Evolutionary conservation across 1,140 invertebrate species (phyloP), one percentile per base, ranked within the genome.

Genomic region (Lutraria rhynchaena): DNA sequence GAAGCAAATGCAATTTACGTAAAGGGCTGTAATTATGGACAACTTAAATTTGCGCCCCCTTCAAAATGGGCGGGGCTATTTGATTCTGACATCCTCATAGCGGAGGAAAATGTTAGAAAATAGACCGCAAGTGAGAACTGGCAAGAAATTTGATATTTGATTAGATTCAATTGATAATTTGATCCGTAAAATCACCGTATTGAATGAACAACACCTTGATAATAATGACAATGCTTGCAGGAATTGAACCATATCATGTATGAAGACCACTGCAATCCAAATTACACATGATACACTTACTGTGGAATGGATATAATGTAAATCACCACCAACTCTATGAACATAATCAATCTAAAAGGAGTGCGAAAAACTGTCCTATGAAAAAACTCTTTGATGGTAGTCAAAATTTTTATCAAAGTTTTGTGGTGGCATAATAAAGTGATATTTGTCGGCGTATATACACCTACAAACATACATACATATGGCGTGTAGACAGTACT

Each of bases 1-100:
- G 44, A 35, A 75, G 60, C 51, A 60, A 69, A 75, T 69, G 71
- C 63, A 75, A 75, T 82, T 74, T 82, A 75, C 73, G 81, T 82
- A 75, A 75, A 75, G 61, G 58, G 46, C 24, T 75, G 63, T 75
- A 75, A 67, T 69, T 75, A 58, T 51, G 24, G 63, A 58, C 51
- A 67, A 58, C 55, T 74, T 67, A 49, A 53, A 70, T 69, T 80
- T 57, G 63, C 63, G 65, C 60, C 63, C 76, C 51, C 76, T 44
- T 37, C 27, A 46, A 57, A 51, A 60, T 33, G 65, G 76, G 76
- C 63, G 63, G 49, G 76, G 22, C 65, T 41, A 65, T 65, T 58
- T 65, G 61, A 49, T 33, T 74, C 55, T 82, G 61, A 67, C 69
- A 74, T 73, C 70, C 51, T 74, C 63, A 53, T 69, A 33, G 24